Evolutionary conservation across 2,113 vertebrate species (phyloP).

Genomic region (Candoia aspera): DNA sequence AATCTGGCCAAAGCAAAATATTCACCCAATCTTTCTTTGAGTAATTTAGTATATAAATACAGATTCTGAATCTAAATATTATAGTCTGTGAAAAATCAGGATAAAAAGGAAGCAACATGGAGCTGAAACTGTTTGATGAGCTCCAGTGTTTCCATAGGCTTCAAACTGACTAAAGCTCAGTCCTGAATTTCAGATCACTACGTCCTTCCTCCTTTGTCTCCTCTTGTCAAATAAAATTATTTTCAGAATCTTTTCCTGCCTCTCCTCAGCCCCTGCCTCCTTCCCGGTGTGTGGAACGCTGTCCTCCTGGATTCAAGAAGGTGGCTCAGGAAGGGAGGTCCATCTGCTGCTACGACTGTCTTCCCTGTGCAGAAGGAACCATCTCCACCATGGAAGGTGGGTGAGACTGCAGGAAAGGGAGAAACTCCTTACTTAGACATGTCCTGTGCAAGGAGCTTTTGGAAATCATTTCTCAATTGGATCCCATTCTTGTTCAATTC

Average conservation of each 20-base stretch:
- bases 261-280: background rate
- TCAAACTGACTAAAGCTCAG: background rate
- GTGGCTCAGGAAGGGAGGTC: background rate
- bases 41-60: background rate
- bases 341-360: background rate
- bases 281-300: background rate
- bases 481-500: too few relatives aligned
- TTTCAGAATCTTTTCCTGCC: background rate
- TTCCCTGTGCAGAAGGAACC: background rate
- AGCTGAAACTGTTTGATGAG: background rate
- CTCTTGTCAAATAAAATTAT: background rate
- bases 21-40: background rate
- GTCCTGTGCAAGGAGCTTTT: background rate
- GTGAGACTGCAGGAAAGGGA: background rate
- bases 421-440: background rate
- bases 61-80: background rate
- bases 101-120: background rate
- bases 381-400: background rate
- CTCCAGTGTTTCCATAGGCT: background rate
- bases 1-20: background rate
- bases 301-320: background rate
- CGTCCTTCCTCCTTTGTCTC: background rate
- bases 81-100: background rate
- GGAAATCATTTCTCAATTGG: too few relatives aligned
- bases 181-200: background rate